phyloP scores from a whole-genome alignment of 2,113 vertebrate genomes.

The Perca schrenkii region DNA sequence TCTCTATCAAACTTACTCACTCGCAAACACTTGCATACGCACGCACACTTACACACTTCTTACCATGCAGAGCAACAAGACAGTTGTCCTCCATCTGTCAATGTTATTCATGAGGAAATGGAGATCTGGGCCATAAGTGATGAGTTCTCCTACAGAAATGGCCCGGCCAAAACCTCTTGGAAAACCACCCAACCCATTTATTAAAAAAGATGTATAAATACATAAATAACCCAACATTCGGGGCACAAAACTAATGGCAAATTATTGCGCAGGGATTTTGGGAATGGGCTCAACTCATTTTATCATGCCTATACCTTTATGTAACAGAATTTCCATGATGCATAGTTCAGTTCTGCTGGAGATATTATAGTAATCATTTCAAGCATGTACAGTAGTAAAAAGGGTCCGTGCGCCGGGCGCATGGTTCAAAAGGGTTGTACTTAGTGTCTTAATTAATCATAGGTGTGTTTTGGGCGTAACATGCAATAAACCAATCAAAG shows the following conservation, averaged over 20 bases:
- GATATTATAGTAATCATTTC: neutral
- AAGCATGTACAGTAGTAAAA: neutral
- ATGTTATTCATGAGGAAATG: slow-evolving; percentile 80
- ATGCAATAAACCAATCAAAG: too few relatives aligned
- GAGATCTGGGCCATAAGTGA: slow-evolving; percentile 73
- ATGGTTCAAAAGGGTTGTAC: too few relatives aligned
- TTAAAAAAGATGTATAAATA: slow-evolving; percentile 46
- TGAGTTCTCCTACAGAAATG: slow-evolving; percentile 70
- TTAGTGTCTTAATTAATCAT: too few relatives aligned
- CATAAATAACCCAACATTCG: slow-evolving; percentile 38
- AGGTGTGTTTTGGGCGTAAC: too few relatives aligned
- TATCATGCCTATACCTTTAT: slow-evolving; percentile 28
- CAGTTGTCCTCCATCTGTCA: slow-evolving; percentile 79
- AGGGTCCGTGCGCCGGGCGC: too few relatives aligned
- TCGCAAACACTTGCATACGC: slow-evolving; percentile 28
- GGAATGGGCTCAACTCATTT: slow-evolving; percentile 24
- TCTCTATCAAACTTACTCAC: slow-evolving; percentile 26
- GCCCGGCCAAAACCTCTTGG: slow-evolving; percentile 54
- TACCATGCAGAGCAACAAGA: slow-evolving; percentile 71
- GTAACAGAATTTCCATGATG: slow-evolving; percentile 15
- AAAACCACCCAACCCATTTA: slow-evolving; percentile 48
- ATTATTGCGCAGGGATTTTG: slow-evolving; percentile 27
- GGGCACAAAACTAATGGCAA: slow-evolving; percentile 38
- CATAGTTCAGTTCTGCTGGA: neutral
- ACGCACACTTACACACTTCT: slow-evolving; percentile 39